Percentiles rank a stretch among this genome's conserved stretches.
Evolutionary conservation across 35 echinoderm and acorn worm genomes (phyloP).

Genomic region (Apostichopus japonicus): DNA sequence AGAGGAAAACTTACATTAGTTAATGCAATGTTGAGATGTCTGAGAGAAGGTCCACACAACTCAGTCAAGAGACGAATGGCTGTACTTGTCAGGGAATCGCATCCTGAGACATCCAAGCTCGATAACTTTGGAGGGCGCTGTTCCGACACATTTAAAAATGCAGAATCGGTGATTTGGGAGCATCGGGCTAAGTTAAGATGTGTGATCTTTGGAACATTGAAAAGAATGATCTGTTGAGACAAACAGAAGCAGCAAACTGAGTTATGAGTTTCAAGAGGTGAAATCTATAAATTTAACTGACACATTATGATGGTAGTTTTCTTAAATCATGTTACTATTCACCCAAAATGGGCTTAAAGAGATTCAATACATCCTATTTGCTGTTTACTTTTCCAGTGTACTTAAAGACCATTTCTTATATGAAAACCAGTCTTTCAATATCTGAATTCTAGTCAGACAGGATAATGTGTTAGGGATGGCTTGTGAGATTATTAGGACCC

Average conservation of each 20-base stretch:
- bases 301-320: too few species aligned
- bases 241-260: not conserved
- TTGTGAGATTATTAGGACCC: too few species aligned
- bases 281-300: too few species aligned
- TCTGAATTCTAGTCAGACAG: too few species aligned
- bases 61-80: conserved; percentile 80
- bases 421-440: too few species aligned
- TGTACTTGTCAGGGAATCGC: conserved; percentile 78
- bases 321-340: too few species aligned
- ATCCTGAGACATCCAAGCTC: conserved; percentile 84
- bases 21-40: conserved; percentile 80
- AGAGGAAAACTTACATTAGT: conserved; percentile 67
- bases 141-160: not conserved
- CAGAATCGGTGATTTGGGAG: conserved; percentile 18
- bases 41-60: conserved; percentile 82
- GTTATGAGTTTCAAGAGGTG: not conserved
- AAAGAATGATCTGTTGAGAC: conserved; percentile 12
- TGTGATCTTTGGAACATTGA: conserved; percentile 39
- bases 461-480: too few species aligned
- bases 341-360: too few species aligned
- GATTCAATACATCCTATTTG: too few species aligned
- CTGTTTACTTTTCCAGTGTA: too few species aligned
- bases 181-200: conserved; percentile 33
- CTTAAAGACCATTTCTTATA: too few species aligned
- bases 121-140: not conserved